These are phyloP conservation scores for Onychorhynchus coronatus DNA, from an alignment of 2,113 vertebrate genomes.

Conservation along the genomic window DNA sequence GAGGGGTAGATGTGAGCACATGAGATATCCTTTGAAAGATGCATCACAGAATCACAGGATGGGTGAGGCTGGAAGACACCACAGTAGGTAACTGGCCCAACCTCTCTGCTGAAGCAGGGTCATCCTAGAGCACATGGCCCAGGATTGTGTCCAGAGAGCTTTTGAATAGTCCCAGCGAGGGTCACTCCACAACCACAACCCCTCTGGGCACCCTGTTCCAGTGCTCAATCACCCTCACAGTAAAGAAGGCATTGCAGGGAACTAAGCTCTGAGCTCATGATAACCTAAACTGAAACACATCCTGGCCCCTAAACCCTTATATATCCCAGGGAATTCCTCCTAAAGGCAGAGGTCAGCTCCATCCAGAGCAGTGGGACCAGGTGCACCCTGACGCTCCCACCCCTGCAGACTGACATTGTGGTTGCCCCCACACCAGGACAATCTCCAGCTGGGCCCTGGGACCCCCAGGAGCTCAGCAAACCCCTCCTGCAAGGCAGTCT, in stretches of 20 bases:
- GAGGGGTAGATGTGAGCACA: not conserved
- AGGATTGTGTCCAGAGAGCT: not conserved
- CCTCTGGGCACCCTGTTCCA: not conserved
- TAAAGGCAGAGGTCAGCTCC: not conserved
- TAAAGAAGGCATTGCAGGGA: not conserved
- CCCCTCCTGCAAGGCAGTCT: not conserved
- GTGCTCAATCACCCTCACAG: not conserved
- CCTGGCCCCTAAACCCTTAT: not conserved
- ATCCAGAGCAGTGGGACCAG: not conserved
- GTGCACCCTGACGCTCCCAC: not conserved
- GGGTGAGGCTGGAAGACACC: not conserved
- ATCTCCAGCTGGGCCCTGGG: not conserved
- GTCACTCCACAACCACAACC: not conserved
- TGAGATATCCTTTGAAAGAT: not conserved
- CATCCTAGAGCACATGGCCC: not conserved
- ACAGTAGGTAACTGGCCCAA: too few relatives aligned
- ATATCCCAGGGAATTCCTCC: not conserved
- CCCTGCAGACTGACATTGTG: not conserved
- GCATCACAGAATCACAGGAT: not conserved
- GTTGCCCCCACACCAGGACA: not conserved
- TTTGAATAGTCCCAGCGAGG: not conserved
- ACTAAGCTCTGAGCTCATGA: accelerated
- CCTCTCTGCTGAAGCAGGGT: not conserved
- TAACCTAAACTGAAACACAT: not conserved
- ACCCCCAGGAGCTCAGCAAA: not conserved